A percentile compares a stretch with the other conserved stretches of the same genome.
Conservation (phyloP, 2,113 vertebrate species). For the Archilochus colubris region DNA sequence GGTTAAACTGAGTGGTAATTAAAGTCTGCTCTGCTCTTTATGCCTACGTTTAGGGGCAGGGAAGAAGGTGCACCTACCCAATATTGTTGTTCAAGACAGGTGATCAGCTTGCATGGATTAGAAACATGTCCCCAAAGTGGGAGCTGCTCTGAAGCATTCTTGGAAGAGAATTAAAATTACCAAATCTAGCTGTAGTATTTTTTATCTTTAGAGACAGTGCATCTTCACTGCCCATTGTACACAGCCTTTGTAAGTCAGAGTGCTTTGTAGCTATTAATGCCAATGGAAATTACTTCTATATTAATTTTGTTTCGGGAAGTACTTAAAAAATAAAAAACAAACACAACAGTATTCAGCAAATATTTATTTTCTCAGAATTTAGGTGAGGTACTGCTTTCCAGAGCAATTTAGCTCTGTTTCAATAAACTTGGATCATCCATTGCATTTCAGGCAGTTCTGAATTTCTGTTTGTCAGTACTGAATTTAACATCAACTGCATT, state of each 20-base stretch:
- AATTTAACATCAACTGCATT: neutral
- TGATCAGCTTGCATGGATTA: neutral
- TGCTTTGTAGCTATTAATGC: neutral
- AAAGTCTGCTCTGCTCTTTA: neutral
- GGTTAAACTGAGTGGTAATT: neutral
- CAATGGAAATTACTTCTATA: neutral
- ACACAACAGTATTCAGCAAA: neutral
- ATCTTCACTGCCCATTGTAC: neutral
- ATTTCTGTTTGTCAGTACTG: neutral
- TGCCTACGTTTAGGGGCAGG: neutral
- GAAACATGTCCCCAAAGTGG: neutral
- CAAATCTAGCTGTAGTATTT: neutral
- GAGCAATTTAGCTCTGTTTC: constrained; percentile 6
- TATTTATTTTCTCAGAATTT: constrained; percentile 39
- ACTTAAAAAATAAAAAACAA: neutral
- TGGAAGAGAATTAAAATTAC: neutral
- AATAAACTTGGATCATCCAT: neutral
- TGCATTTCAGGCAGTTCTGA: neutral
- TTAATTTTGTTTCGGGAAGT: neutral
- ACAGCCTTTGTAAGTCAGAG: neutral
- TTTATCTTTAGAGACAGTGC: neutral
- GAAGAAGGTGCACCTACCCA: neutral
- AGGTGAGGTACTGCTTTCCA: constrained; percentile 30
- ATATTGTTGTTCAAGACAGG: neutral
- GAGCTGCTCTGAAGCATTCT: neutral